Percentiles rank a stretch among this genome's conserved stretches.
phyloP scores from a whole-genome alignment of 2,113 vertebrate genomes.

The Vombatus ursinus region DNA sequence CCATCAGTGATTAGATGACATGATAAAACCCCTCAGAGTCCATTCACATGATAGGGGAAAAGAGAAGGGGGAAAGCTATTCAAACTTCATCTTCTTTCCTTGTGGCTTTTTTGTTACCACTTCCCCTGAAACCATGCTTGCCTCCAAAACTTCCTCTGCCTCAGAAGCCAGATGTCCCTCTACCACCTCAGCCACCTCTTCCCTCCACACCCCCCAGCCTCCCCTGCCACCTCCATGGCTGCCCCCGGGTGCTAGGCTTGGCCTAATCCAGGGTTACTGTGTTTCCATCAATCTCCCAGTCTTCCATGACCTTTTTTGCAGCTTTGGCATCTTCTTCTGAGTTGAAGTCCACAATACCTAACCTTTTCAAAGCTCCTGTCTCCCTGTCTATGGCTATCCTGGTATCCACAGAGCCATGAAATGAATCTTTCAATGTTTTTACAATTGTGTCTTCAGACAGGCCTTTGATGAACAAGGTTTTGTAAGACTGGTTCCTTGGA shows the following conservation, averaged over 20 bases:
- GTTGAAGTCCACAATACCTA: conserved; percentile 93
- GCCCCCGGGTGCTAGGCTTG: conserved; percentile 84
- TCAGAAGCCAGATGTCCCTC: too few relatives aligned
- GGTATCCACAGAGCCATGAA: conserved; percentile 90
- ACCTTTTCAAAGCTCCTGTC: conserved; percentile 85
- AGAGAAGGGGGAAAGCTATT: too few relatives aligned
- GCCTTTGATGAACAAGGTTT: conserved; percentile 95
- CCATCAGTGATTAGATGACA: too few relatives aligned
- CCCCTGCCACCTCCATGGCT: too few relatives aligned
- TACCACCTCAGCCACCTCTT: too few relatives aligned
- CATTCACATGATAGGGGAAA: too few relatives aligned
- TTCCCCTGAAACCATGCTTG: too few relatives aligned
- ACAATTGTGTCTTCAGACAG: conserved; percentile 96
- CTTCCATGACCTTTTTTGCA: conserved; percentile 97
- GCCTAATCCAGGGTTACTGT: conserved; percentile 95
- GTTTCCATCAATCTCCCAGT: conserved; percentile 94
- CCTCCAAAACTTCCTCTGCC: too few relatives aligned
- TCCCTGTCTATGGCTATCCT: conserved; percentile 96
- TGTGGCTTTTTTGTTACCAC: too few relatives aligned
- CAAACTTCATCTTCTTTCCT: too few relatives aligned
- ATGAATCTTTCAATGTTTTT: conserved; percentile 90
- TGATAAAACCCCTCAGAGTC: too few relatives aligned
- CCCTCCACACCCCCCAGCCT: too few relatives aligned
- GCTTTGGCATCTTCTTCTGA: conserved; percentile 94
- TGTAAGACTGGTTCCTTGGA: conserved; percentile 89